Evolutionary conservation across 53 echinoderm and acorn worm genomes (phyloP), one percentile per base, ranked within the genome.

Genomic region (Stichopus horrens): DNA sequence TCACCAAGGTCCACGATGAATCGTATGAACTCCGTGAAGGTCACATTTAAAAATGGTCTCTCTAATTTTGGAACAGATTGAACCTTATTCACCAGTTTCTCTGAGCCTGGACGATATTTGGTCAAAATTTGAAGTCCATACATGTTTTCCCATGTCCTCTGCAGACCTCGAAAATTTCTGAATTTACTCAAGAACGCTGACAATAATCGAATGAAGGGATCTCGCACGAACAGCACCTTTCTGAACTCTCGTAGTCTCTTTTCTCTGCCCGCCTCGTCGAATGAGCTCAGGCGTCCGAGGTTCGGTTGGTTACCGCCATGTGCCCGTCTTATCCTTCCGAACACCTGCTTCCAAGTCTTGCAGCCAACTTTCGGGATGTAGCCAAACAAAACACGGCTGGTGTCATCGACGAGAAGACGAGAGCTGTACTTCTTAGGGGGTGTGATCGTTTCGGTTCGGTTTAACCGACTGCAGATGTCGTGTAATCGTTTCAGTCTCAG

Each of bases 361-460:
- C 93, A 95, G 4, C 93, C 91, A 14, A 93, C 91, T 75, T 95
- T 95, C 0, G 95, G 95, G 73, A 95, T 92, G 66, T 92, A 95
- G 20, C 89, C 90, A 52, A 95, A 95, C 20, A 95, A 88, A 76
- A 95, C 57, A 60, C 79, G 81, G 56, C 92, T 90, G 10, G 87
- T 90, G 63, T 95, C 95, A 78, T 93, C 91, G 11, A 95, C 93
- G 21, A 95, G 74, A 6, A 95, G 57, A 52, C 86, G 74, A 20
- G 5, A 5, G 9, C 21, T 60, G 22, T 60, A 83, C 6, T 4
- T 23, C 10, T 21, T 63, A 0, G 59, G 58, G 19, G 58, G 59
- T 20, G 20, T 52, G 23, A 5, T 73, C 14, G 19, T 5, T 74
- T 5, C 18, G 9, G 73, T 55, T 4, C 73, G 37, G 74, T 86